Percentiles rank a stretch among this genome's conserved stretches.
phyloP scores from a whole-genome alignment of 2,888 invertebrate species.

The Eupelmus urozonus region DNA sequence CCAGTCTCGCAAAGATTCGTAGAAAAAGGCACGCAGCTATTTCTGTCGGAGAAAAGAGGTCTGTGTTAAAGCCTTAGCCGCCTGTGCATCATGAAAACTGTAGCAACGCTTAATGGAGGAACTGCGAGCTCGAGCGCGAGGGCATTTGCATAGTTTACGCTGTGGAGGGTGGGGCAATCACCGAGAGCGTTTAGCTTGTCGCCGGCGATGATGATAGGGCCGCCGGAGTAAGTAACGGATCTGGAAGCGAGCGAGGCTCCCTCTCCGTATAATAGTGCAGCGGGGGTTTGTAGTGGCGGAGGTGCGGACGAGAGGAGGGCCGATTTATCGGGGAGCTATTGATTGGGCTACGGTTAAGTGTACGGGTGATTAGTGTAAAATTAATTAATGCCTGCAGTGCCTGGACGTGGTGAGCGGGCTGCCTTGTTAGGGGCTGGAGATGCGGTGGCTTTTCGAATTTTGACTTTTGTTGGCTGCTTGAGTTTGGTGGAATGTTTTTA shows the following conservation, averaged over 20 bases:
- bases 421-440: too few species aligned
- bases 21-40: background rate
- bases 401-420: too few species aligned
- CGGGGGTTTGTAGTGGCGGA: background rate
- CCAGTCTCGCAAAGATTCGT: too few species aligned
- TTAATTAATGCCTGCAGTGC: background rate
- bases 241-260: background rate
- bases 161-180: constrained; percentile 4
- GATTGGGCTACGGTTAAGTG: too few species aligned
- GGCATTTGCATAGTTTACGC: constrained; percentile 6
- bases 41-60: background rate
- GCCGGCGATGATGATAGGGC: background rate
- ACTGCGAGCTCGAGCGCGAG: background rate
- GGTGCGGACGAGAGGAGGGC: too few species aligned
- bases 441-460: too few species aligned
- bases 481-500: too few species aligned
- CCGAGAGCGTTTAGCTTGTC: background rate
- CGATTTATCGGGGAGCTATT: too few species aligned
- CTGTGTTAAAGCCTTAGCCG: background rate
- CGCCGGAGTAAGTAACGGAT: constrained; percentile 32
- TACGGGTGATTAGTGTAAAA: too few species aligned
- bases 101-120: constrained; percentile 22
- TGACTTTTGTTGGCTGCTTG: too few species aligned
- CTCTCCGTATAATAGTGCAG: background rate
- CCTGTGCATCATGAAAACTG: constrained; percentile 31